Evolutionary conservation across 1,140 invertebrate species (phyloP).

Genomic region (Euglossa dilemma): DNA sequence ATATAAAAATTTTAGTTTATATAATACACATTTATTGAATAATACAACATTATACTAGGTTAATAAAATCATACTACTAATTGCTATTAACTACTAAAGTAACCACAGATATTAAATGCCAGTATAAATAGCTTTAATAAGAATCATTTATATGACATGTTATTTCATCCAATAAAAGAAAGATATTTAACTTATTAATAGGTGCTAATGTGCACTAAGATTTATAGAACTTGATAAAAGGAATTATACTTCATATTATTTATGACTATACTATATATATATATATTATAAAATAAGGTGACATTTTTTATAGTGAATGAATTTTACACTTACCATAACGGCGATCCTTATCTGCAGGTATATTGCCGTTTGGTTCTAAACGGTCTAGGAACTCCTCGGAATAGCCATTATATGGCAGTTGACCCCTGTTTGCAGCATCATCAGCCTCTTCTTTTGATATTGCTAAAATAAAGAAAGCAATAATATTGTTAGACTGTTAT

Average conservation of each 20-base stretch:
- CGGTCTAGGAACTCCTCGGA: constrained; percentile 95
- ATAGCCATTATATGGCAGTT: constrained; percentile 93
- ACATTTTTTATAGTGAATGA: neutral
- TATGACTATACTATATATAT: neutral
- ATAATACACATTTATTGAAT: neutral
- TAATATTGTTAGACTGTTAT: neutral
- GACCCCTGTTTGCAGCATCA: constrained; percentile 84
- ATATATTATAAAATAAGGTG: neutral
- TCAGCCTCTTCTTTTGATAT: constrained; percentile 90
- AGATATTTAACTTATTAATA: constrained; percentile 3
- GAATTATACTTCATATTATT: neutral
- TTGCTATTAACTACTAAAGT: constrained; percentile 7
- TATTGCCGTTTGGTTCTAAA: constrained; percentile 94
- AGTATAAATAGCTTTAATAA: constrained; percentile 16
- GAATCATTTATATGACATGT: constrained; percentile 14
- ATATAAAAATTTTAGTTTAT: constrained; percentile 22
- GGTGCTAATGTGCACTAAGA: neutral
- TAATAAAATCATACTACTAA: neutral
- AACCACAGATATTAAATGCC: constrained; percentile 12
- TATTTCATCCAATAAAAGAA: neutral
- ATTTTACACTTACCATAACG: constrained; percentile 74
- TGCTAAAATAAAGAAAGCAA: constrained; percentile 82
- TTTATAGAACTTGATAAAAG: constrained; percentile 5
- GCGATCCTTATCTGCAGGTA: constrained; percentile 85
- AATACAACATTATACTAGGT: neutral